phyloP scores from a whole-genome alignment of 2,797 vertebrate genomes.

The Hydrophis major region DNA sequence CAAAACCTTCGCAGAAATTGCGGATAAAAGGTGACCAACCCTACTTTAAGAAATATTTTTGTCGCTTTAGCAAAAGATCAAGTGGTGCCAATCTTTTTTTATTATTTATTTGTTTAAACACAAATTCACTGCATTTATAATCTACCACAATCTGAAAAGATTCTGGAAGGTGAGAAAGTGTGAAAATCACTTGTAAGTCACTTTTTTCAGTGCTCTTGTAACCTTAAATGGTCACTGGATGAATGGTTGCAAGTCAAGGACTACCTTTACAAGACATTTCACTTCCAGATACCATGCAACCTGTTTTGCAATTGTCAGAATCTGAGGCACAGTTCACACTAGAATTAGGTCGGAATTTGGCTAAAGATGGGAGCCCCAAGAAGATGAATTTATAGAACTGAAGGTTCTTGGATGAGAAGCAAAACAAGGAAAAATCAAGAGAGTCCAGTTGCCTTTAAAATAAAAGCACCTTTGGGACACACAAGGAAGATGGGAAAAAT shows the following conservation, averaged over 20 bases:
- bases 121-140: not conserved
- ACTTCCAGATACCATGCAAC: not conserved
- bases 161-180: not conserved
- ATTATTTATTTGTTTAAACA: not conserved
- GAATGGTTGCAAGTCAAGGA: not conserved
- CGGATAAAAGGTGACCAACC: rapidly evolving
- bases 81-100: not conserved
- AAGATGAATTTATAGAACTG: not conserved
- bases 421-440: not conserved
- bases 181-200: not conserved
- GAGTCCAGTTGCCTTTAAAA: not conserved
- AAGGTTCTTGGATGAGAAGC: not conserved
- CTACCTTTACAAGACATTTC: not conserved
- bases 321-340: not conserved
- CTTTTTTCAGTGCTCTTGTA: not conserved
- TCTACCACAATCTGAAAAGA: not conserved
- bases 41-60: not conserved
- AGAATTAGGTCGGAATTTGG: not conserved
- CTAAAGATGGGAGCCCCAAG: not conserved
- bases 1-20: not conserved
- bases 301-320: not conserved
- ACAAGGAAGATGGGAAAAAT: not conserved
- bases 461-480: not conserved
- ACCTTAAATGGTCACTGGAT: not conserved
- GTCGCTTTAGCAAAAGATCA: not conserved